Evolutionary conservation across 2,113 vertebrate species (phyloP).

Genomic region (Maccullochella peelii): DNA sequence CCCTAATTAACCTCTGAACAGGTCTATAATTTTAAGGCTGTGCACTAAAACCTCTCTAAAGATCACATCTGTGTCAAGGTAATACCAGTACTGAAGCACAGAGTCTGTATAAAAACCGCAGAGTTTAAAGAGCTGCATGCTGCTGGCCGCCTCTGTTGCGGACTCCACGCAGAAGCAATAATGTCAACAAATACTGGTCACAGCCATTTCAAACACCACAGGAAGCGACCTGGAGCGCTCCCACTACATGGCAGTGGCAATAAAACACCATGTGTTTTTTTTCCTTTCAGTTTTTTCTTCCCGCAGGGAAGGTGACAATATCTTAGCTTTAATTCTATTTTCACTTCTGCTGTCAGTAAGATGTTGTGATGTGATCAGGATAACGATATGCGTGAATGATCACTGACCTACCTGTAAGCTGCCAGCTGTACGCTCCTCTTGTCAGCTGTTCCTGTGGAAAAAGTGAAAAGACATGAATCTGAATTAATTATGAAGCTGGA

Average conservation of each 20-base stretch:
- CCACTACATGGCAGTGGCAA: conserved; percentile 1
- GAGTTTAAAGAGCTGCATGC: conserved; percentile 17
- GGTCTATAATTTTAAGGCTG: conserved; percentile 23
- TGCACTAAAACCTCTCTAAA: conserved; percentile 17
- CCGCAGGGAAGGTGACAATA: background rate
- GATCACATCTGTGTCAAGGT: conserved; percentile 26
- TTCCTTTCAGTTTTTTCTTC: background rate
- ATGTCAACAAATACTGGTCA: conserved; percentile 34
- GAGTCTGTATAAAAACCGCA: conserved; percentile 28
- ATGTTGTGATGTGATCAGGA: background rate
- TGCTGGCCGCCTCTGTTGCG: conserved; percentile 13
- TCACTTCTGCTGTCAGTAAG: background rate
- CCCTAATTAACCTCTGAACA: conserved; percentile 8
- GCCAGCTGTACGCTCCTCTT: background rate
- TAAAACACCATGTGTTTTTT: background rate
- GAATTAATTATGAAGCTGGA: background rate
- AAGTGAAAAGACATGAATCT: background rate
- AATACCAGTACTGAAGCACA: background rate
- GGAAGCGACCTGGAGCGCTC: conserved; percentile 37
- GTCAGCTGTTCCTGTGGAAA: conserved; percentile 7
- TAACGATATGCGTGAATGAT: background rate
- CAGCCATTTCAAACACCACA: conserved; percentile 32
- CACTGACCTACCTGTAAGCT: conserved; percentile 15
- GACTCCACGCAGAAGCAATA: conserved; percentile 33
- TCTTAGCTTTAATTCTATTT: background rate